These are phyloP conservation scores for Spinus pinus DNA, from an alignment of 2,797 vertebrate species.

Conservation along the genomic window DNA sequence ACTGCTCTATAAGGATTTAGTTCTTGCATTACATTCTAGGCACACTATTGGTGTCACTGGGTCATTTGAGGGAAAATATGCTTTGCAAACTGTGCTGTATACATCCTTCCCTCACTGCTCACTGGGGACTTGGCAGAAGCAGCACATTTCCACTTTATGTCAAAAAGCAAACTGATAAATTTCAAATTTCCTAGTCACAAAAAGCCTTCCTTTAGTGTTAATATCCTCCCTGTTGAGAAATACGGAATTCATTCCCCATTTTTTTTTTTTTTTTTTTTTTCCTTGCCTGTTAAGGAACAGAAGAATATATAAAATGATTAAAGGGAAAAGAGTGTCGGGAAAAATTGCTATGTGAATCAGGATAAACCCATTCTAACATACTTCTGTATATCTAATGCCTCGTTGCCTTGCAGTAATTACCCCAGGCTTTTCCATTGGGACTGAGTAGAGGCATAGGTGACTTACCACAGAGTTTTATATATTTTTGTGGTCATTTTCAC, in stretches of 20 bases:
- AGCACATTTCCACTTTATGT: background rate
- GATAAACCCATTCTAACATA: background rate
- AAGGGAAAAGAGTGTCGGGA: background rate
- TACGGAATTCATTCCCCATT: accelerated
- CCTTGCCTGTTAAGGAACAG: background rate
- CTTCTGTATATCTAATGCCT: background rate
- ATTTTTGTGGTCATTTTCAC: background rate
- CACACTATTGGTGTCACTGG: background rate
- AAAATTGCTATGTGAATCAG: background rate
- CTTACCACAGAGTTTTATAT: background rate
- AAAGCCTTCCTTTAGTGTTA: background rate
- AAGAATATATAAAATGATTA: background rate
- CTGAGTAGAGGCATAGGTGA: background rate
- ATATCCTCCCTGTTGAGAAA: background rate
- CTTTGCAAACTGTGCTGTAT: background rate
- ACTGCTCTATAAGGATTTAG: background rate
- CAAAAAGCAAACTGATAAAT: background rate
- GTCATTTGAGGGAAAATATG: background rate
- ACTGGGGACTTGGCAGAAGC: background rate
- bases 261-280: background rate
- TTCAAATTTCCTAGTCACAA: background rate
- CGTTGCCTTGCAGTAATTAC: background rate
- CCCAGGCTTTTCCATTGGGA: background rate
- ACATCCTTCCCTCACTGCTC: background rate
- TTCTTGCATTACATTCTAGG: background rate